Percentiles rank a stretch among this genome's conserved stretches.
These are phyloP conservation scores for Latrodectus geometricus DNA, from an alignment of 1,140 invertebrate genomes.

Conservation along the genomic window DNA sequence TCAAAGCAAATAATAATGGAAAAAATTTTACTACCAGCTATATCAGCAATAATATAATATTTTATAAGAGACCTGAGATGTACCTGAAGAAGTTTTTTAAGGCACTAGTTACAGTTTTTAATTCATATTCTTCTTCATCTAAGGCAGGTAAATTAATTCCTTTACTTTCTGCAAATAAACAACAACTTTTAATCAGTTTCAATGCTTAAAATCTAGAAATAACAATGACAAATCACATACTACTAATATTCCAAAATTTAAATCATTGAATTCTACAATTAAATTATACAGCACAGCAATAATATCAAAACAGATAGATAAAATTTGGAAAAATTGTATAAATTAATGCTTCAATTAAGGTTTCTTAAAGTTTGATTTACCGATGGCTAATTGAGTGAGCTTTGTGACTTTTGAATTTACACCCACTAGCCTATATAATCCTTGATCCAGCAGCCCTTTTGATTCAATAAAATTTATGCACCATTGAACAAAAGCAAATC, in stretches of 20 bases:
- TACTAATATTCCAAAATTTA: too few relatives aligned
- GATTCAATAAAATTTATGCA: slow-evolving; percentile 88
- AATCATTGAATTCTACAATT: too few relatives aligned
- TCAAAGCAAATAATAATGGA: too few relatives aligned
- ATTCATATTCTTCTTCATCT: slow-evolving; percentile 87
- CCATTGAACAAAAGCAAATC: slow-evolving; percentile 87
- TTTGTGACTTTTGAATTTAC: slow-evolving; percentile 95
- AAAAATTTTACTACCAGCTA: too few relatives aligned
- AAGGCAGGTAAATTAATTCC: not conserved
- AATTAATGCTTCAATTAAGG: not conserved
- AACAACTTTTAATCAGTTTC: not conserved
- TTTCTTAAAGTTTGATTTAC: slow-evolving; percentile 60
- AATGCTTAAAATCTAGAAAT: not conserved
- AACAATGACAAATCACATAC: too few relatives aligned
- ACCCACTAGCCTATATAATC: slow-evolving; percentile 91
- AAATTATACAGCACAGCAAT: too few relatives aligned
- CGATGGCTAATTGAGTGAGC: slow-evolving; percentile 75
- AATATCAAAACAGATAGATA: too few relatives aligned
- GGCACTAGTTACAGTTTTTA: slow-evolving; percentile 96
- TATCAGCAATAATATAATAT: too few relatives aligned
- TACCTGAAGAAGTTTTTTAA: slow-evolving; percentile 89
- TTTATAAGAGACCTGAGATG: not conserved
- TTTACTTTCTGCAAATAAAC: slow-evolving; percentile 46
- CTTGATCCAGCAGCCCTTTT: slow-evolving; percentile 92
- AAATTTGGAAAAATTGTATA: not conserved